Evolutionary conservation across 2,888 invertebrate genomes (phyloP).

Genomic region (Scaptomyza flava): DNA sequence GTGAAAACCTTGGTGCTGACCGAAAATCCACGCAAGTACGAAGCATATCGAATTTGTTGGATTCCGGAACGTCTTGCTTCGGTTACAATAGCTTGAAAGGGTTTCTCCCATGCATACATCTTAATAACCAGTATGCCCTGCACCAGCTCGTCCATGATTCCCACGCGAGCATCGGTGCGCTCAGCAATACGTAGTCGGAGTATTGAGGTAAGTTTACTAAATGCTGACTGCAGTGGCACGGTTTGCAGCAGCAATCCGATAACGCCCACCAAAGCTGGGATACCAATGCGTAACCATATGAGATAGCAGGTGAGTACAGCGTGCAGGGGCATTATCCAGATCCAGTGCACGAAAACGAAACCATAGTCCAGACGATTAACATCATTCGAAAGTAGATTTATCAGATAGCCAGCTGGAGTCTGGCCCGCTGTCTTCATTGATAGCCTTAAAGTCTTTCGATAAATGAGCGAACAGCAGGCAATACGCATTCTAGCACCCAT

Average conservation of each 20-base stretch:
- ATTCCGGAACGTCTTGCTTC: slow-evolving; percentile 90
- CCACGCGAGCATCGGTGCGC: slow-evolving; percentile 94
- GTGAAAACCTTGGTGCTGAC: slow-evolving; percentile 92
- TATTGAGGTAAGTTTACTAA: slow-evolving; percentile 83
- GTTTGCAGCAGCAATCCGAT: slow-evolving; percentile 90
- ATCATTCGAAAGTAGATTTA: slow-evolving; percentile 97
- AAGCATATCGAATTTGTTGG: slow-evolving; percentile 87
- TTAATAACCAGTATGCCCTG: slow-evolving; percentile 97
- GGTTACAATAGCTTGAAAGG: slow-evolving; percentile 93
- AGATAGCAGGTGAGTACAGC: slow-evolving; percentile 88
- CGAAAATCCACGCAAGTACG: slow-evolving; percentile 88
- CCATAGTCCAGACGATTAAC: slow-evolving; percentile 96
- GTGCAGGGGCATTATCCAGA: slow-evolving; percentile 94
- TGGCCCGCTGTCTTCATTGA: slow-evolving; percentile 89
- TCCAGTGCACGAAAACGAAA: slow-evolving; percentile 92
- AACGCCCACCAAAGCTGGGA: slow-evolving; percentile 91
- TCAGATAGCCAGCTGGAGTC: slow-evolving; percentile 94
- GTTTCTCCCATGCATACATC: slow-evolving; percentile 98
- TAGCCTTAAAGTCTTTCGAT: slow-evolving; percentile 87
- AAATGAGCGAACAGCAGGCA: slow-evolving; percentile 86
- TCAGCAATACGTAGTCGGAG: slow-evolving; percentile 91
- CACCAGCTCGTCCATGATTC: slow-evolving; percentile 97
- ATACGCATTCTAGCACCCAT: slow-evolving; percentile 88
- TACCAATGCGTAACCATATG: slow-evolving; percentile 90
- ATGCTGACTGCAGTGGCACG: slow-evolving; percentile 90